Percentiles rank a stretch among this genome's conserved stretches.
Conservation (phyloP, 2,888 invertebrate species). For the Rugalucina vietnamica region DNA sequence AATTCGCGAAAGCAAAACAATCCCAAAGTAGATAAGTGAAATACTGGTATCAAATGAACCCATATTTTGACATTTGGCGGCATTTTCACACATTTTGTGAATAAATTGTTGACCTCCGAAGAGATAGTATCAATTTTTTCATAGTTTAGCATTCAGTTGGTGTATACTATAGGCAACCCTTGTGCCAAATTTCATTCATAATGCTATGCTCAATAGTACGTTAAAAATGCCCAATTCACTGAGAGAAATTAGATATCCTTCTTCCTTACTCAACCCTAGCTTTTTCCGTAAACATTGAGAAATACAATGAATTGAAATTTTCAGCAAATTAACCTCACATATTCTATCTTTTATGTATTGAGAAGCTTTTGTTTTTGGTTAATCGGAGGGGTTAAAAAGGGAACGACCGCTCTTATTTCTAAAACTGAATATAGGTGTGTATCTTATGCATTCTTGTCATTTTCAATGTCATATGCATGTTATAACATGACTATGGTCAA, state of each 20-base stretch:
- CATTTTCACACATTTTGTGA: slow-evolving; percentile 55
- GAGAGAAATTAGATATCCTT: neutral
- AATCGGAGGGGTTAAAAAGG: neutral
- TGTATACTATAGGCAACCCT: neutral
- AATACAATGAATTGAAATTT: neutral
- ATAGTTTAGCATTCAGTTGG: slow-evolving; percentile 51
- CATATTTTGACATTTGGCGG: slow-evolving; percentile 48
- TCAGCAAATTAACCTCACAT: neutral
- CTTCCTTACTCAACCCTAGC: neutral
- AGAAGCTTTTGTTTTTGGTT: neutral
- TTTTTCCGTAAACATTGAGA: neutral
- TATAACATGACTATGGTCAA: no score
- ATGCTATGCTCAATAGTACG: neutral
- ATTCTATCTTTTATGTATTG: neutral
- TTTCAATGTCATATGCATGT: no score
- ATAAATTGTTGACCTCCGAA: slow-evolving; percentile 49
- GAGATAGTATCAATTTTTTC: slow-evolving; percentile 42
- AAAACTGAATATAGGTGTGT: no score
- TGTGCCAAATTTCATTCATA: neutral
- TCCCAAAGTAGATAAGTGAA: neutral
- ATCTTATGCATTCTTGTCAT: no score
- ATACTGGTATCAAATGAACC: neutral
- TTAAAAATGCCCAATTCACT: slow-evolving; percentile 15
- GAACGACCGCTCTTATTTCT: no score
- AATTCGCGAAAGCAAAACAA: no score